Evolutionary conservation across 2,888 invertebrate genomes (phyloP).

Genomic region (Sicus ferrugineus): DNA sequence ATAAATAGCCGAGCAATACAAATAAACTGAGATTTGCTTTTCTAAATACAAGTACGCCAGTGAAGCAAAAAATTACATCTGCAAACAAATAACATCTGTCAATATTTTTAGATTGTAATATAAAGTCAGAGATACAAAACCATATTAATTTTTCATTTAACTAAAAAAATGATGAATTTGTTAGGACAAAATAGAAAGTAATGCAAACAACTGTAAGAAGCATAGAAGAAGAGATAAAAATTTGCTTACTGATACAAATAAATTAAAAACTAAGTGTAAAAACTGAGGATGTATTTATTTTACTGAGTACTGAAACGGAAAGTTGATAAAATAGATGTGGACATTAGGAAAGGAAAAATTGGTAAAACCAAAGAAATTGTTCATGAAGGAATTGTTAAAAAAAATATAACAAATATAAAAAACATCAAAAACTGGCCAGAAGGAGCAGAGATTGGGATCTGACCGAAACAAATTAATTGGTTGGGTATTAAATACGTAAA

Average conservation of each 20-base stretch:
- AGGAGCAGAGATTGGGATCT: no score
- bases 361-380: no score
- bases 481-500: no score
- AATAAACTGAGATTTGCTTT: conserved; percentile 22
- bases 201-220: conserved; percentile 36
- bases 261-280: conserved; percentile 7
- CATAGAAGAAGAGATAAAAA: conserved; percentile 24
- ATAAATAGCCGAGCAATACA: conserved; percentile 24
- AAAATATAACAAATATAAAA: no score
- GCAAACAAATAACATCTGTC: background rate
- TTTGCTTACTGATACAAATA: conserved; percentile 3
- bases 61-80: background rate
- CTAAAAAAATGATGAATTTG: conserved; percentile 13
- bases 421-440: no score
- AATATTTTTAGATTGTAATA: conserved; percentile 25
- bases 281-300: conserved; percentile 20
- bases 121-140: conserved; percentile 29
- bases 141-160: conserved; percentile 38
- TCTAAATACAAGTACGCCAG: background rate
- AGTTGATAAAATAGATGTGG: no score
- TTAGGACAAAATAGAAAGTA: conserved; percentile 26
- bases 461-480: no score
- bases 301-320: no score
- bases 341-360: no score
- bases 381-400: no score